phyloP scores from a whole-genome alignment of 1,140 invertebrate species.

The Drosophila rhopaloa region DNA sequence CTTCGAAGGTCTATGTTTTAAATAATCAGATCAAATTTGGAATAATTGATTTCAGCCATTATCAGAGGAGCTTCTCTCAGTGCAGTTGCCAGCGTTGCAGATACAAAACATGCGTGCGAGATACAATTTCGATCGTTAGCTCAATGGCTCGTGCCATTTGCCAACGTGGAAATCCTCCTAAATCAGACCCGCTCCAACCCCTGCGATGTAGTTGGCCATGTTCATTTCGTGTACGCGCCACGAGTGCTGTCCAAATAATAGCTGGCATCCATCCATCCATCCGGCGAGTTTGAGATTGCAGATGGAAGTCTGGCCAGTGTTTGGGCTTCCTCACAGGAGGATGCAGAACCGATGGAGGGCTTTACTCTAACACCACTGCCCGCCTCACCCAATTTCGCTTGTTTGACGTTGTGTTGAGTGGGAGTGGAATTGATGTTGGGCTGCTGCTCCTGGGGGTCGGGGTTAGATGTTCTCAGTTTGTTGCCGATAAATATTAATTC shows the following conservation, averaged over 20 bases:
- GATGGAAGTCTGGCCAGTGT: slow-evolving; percentile 33
- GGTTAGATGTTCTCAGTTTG: slow-evolving; percentile 29
- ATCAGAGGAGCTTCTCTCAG: slow-evolving; percentile 9
- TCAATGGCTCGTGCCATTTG: slow-evolving; percentile 58
- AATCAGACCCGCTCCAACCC: slow-evolving; percentile 1
- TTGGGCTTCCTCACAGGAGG: slow-evolving; percentile 16
- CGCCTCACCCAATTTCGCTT: slow-evolving; percentile 28
- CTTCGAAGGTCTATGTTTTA: too few relatives aligned
- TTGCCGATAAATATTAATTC: slow-evolving; percentile 54
- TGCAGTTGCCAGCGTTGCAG: slow-evolving; percentile 8
- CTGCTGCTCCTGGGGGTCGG: slow-evolving; percentile 6
- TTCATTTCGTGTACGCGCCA: slow-evolving; percentile 57
- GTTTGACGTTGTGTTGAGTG: slow-evolving; percentile 49
- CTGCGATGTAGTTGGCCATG: slow-evolving; percentile 42
- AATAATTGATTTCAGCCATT: too few relatives aligned
- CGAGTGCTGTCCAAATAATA: slow-evolving; percentile 71
- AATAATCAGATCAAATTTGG: not conserved
- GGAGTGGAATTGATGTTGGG: slow-evolving; percentile 36
- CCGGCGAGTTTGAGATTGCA: slow-evolving; percentile 28
- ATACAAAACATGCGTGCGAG: slow-evolving; percentile 47
- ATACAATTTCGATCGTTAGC: slow-evolving; percentile 59
- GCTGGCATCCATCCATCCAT: slow-evolving; percentile 44
- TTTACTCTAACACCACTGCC: not conserved
- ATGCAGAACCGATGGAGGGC: slow-evolving; percentile 3
- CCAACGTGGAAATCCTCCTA: slow-evolving; percentile 43